Evolutionary conservation across 2,888 invertebrate species (phyloP).

Genomic region (Arctia plantaginis): DNA sequence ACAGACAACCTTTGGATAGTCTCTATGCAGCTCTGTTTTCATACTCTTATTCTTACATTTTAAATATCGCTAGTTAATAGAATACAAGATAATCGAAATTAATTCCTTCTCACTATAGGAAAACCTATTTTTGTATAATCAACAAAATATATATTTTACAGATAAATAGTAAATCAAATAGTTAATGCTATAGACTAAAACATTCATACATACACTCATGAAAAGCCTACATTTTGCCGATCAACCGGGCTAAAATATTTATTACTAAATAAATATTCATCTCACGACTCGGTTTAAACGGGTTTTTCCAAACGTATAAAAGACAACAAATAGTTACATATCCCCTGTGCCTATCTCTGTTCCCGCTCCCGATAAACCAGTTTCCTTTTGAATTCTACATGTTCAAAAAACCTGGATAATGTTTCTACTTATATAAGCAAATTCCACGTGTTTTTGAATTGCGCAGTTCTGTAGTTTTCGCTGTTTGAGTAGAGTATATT

Average conservation of each 20-base stretch:
- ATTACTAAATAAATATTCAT: neutral
- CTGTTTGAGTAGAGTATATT: neutral
- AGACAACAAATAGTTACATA: neutral
- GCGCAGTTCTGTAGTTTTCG: constrained; percentile 4
- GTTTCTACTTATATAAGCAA: neutral
- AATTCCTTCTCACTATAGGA: neutral
- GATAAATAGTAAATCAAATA: neutral
- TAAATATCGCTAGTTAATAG: neutral
- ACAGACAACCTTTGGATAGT: neutral
- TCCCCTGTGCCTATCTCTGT: neutral
- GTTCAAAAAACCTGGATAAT: neutral
- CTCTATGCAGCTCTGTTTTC: neutral
- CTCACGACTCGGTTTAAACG: neutral
- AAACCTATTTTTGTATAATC: neutral
- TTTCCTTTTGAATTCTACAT: neutral
- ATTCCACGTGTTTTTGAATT: constrained; percentile 7
- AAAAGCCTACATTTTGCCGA: too few relatives aligned
- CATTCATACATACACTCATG: neutral
- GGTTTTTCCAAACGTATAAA: neutral
- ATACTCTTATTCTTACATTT: neutral
- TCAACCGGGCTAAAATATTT: neutral
- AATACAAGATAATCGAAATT: too few relatives aligned
- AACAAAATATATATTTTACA: neutral
- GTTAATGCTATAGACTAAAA: neutral
- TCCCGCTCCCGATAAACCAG: neutral